These are phyloP conservation scores for Monochamus alternatus DNA, from an alignment of 2,888 invertebrate genomes.

Conservation along the genomic window DNA sequence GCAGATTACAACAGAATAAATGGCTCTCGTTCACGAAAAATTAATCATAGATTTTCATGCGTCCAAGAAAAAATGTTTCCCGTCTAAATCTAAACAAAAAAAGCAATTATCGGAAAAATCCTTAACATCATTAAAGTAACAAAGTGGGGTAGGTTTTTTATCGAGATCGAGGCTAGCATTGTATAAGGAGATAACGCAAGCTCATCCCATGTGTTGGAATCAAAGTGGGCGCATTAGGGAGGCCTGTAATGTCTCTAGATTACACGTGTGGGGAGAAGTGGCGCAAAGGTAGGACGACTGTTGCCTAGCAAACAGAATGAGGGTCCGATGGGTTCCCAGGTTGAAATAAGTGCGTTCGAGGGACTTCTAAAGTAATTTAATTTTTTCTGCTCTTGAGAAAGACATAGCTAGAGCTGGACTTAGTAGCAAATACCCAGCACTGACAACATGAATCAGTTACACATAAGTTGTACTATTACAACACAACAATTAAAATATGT, in stretches of 20 bases:
- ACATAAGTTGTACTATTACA: too few species aligned
- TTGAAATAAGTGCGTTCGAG: too few species aligned
- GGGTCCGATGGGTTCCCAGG: too few species aligned
- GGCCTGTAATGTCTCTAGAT: conserved; percentile 51
- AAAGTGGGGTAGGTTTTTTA: conserved; percentile 53
- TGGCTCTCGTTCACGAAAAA: conserved; percentile 7
- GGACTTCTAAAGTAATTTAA: too few species aligned
- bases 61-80: conserved; percentile 12
- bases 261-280: conserved; percentile 41
- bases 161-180: conserved; percentile 49
- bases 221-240: conserved; percentile 53
- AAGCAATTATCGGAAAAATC: conserved; percentile 55
- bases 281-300: conserved; percentile 9
- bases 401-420: too few species aligned
- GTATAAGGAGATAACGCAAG: conserved; percentile 51
- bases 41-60: conserved; percentile 27
- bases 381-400: too few species aligned
- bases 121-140: conserved; percentile 55
- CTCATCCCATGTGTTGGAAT: conserved; percentile 56
- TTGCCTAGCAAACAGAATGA: conserved; percentile 7
- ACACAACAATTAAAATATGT: too few species aligned
- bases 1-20: conserved; percentile 22
- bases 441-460: too few species aligned
- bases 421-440: too few species aligned
- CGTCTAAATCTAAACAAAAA: conserved; percentile 34